These are phyloP conservation scores for Notothenia coriiceps DNA, from an alignment of 2,113 vertebrate species.

Conservation along the genomic window DNA sequence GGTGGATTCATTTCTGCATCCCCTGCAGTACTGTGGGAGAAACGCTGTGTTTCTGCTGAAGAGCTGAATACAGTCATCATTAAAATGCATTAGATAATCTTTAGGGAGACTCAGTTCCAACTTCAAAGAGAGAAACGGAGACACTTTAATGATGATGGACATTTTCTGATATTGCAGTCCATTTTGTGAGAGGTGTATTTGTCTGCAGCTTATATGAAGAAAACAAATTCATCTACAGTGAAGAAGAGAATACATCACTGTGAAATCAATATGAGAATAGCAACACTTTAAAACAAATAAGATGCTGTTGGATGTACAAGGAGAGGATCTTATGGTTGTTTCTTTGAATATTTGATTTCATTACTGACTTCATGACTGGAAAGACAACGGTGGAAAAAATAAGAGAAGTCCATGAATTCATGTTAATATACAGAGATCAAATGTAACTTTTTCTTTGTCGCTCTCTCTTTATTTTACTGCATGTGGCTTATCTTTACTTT, in stretches of 20 bases:
- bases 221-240: not conserved
- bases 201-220: not conserved
- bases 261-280: conserved; percentile 30
- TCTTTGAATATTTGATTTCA: conserved; percentile 31
- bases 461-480: not conserved
- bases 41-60: conserved; percentile 35
- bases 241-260: not conserved
- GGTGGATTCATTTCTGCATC: conserved; percentile 34
- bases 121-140: conserved; percentile 39
- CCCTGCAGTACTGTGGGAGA: conserved; percentile 12
- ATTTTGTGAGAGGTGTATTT: conserved; percentile 1
- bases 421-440: conserved; percentile 7
- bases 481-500: too few species aligned
- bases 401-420: not conserved
- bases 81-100: conserved; percentile 61
- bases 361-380: conserved; percentile 17
- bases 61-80: conserved; percentile 40
- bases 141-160: conserved; percentile 40
- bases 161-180: conserved; percentile 21
- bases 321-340: conserved; percentile 9
- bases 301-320: conserved; percentile 6
- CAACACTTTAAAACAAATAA: conserved; percentile 23
- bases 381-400: conserved; percentile 34
- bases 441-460: not conserved
- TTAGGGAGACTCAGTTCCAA: conserved; percentile 14